Percentiles rank a stretch among this genome's conserved stretches.
Evolutionary conservation across 2,888 invertebrate species (phyloP).

Genomic region (Acholoe squamosa): DNA sequence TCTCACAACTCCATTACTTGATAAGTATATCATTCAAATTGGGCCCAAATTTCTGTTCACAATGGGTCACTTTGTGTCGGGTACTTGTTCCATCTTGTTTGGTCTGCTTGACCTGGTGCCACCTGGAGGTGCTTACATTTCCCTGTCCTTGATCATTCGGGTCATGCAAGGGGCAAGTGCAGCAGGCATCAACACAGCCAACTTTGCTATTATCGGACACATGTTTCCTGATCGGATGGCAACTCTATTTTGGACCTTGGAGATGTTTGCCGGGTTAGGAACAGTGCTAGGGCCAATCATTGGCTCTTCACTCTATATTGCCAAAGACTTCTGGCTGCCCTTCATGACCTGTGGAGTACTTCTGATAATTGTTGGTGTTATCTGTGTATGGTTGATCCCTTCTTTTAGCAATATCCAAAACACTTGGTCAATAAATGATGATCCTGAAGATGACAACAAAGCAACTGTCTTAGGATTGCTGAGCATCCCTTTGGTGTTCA

Average conservation of each 20-base stretch:
- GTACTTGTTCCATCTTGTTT: constrained; percentile 10
- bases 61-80: constrained; percentile 33
- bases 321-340: not conserved
- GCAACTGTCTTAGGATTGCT: not conserved
- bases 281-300: not conserved
- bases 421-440: not conserved
- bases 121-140: not conserved
- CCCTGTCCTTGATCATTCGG: not conserved
- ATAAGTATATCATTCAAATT: not conserved
- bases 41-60: constrained; percentile 25
- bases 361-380: not conserved
- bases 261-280: constrained; percentile 18
- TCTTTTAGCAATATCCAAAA: not conserved
- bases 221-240: constrained; percentile 10
- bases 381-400: not conserved
- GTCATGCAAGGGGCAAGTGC: not conserved
- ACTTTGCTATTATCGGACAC: not conserved
- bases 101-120: not conserved
- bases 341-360: not conserved
- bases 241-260: not conserved
- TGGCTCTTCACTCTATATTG: not conserved
- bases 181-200: not conserved
- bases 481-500: not conserved
- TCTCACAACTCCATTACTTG: not conserved
- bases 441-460: not conserved